These are phyloP conservation scores for Hydroisotoma schaefferi DNA, from an alignment of 2,888 invertebrate genomes.

Conservation along the genomic window DNA sequence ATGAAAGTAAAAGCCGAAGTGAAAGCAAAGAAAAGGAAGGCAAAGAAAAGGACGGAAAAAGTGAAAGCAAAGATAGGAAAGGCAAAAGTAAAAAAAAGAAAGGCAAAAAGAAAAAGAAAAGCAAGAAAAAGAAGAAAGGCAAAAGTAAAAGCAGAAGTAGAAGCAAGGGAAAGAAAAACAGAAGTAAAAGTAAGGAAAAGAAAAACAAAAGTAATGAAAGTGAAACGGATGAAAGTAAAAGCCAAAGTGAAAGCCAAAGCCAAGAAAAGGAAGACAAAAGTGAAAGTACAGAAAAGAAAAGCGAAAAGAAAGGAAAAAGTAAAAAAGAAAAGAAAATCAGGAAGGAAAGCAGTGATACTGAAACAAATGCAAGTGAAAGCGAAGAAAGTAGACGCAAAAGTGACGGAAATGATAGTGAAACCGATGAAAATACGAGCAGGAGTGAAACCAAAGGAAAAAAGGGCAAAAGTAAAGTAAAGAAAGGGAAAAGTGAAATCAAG, in stretches of 20 bases:
- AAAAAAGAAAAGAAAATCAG: background rate
- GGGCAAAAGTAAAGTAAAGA: background rate
- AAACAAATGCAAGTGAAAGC: slow-evolving; percentile 9
- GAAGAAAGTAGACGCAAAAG: background rate
- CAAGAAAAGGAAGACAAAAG: too few relatives aligned
- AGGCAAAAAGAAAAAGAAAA: too few relatives aligned
- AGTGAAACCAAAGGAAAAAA: background rate
- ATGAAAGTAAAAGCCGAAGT: too few relatives aligned
- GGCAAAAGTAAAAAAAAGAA: too few relatives aligned
- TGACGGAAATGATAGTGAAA: background rate
- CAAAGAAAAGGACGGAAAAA: too few relatives aligned
- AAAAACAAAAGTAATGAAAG: slow-evolving; percentile 34
- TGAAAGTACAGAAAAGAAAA: too few relatives aligned
- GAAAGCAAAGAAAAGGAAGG: too few relatives aligned
- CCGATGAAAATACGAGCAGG: background rate
- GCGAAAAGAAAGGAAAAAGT: too few relatives aligned
- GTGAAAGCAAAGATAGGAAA: too few relatives aligned
- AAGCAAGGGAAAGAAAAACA: slow-evolving; percentile 8
- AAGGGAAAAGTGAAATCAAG: background rate
- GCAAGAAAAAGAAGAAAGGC: background rate
- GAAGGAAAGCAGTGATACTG: background rate
- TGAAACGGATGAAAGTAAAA: slow-evolving; percentile 3
- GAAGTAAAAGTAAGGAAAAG: slow-evolving; percentile 22
- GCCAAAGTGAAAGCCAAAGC: background rate
- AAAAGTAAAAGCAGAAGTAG: background rate